Base-by-base conservation (phyloP, 1,140 invertebrate genomes). In the Procambarus virginalis region DNA sequence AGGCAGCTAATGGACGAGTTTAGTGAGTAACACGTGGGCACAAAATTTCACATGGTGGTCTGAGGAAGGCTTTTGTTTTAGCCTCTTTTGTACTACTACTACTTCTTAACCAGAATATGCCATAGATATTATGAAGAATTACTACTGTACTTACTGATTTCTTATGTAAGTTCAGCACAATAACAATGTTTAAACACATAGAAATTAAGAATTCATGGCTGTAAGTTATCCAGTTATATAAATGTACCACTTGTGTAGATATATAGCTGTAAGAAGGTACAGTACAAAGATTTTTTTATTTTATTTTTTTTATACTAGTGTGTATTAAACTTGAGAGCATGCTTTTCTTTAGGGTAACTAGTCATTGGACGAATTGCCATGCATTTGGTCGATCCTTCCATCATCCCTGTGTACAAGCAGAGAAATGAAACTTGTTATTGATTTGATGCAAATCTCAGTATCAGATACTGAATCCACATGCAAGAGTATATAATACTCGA, bases 401-500 rank as follows among this genome's bases (percentile, higher is more conserved):
- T 84, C 82, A 79, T 84, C 76, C 89, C 83, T 79, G 58, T 85
- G 83, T 85, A 85, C 82, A 81, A 58, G 82, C 78, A 90, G 79
- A 60, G 83, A 80, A 58, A 79, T 76, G 73, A 79, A 85, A 77
- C 79, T 73, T 75, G 14, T 80, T 64, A 79, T 85, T 81, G 49
- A 49, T 68, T 20, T 80, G 83, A 81, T 85, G 83, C 76, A 81
- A 68, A 85, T 70, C 60, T 84, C 89, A 85, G 89, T 90, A 90
- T 90, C 48, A 77, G 89, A 90, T 90, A 90, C 89, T 90, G 89
- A 79, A 90, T 51, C 70, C 64, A 70, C 82, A 84, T 90, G 76
- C 87, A 84, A 89, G 89, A 90, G 89, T 90, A 90, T 90, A 34
- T 90, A 90, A 90, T 90, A 90, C 89, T 90, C 89, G 79, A 84